Percentiles rank a stretch among this genome's conserved stretches.
Conservation (phyloP, 2,113 vertebrate species). For the Anguilla japonica region DNA sequence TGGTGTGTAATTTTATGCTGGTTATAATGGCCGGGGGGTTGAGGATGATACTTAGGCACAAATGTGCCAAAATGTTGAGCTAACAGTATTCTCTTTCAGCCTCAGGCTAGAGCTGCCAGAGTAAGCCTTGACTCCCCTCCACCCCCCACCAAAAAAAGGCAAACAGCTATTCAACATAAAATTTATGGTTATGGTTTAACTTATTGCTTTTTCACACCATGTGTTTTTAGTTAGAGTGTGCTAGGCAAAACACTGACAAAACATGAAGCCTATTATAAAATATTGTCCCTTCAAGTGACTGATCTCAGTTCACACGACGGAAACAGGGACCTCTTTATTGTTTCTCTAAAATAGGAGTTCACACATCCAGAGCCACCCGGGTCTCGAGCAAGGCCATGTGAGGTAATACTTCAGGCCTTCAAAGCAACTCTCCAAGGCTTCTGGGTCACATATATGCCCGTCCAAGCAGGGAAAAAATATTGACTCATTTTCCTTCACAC, state of each 20-base stretch:
- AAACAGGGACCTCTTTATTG: neutral
- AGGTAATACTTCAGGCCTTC: too few species aligned
- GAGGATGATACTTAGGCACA: neutral
- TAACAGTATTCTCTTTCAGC: neutral
- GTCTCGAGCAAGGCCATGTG: too few species aligned
- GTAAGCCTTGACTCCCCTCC: neutral
- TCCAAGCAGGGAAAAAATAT: too few species aligned
- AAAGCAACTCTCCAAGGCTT: too few species aligned
- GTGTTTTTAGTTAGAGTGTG: conserved; percentile 15
- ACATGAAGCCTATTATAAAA: conserved; percentile 2
- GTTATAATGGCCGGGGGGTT: neutral
- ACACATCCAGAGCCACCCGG: neutral
- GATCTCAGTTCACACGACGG: neutral
- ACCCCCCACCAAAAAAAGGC: neutral
- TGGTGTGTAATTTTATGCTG: neutral
- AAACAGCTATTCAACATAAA: neutral
- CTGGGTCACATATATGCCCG: too few species aligned
- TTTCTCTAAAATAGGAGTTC: neutral
- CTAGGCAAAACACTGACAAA: neutral
- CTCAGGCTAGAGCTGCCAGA: neutral
- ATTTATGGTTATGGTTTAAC: conserved; percentile 12
- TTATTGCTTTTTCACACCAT: neutral
- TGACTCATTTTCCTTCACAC: too few species aligned
- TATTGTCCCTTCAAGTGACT: conserved; percentile 2
- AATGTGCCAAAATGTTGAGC: neutral